Evolutionary conservation across 2,888 invertebrate species (phyloP).

Genomic region (Tinea trinotella): DNA sequence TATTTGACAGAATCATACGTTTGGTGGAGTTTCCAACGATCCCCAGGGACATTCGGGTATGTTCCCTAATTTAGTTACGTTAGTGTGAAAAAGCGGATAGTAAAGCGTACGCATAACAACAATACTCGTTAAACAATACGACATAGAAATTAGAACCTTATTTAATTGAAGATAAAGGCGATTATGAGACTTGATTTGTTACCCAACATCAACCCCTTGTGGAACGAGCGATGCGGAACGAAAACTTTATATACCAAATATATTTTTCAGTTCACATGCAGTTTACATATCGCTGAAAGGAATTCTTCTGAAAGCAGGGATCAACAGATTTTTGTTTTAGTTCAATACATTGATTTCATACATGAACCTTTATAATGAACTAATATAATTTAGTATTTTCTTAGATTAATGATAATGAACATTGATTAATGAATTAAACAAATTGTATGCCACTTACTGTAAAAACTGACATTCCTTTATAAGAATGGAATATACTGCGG

Average conservation of each 20-base stretch:
- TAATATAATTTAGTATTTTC: no score
- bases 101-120: background rate
- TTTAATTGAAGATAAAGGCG: no score
- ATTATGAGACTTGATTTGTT: no score
- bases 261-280: conserved; percentile 2
- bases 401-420: no score
- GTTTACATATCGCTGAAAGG: conserved; percentile 12
- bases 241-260: conserved; percentile 27
- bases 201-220: conserved; percentile 32
- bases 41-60: conserved; percentile 29
- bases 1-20: conserved; percentile 33
- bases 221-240: conserved; percentile 35
- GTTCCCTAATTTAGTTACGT: conserved; percentile 37
- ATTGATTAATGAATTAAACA: no score
- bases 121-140: background rate
- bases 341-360: background rate
- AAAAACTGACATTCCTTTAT: no score
- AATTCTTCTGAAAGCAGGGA: background rate
- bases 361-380: no score
- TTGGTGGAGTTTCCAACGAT: conserved; percentile 24
- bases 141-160: background rate
- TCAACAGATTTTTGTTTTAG: background rate
- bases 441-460: no score
- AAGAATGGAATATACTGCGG: no score
- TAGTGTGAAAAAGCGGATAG: conserved; percentile 35